Evolutionary conservation across 2,113 vertebrate species (phyloP).

Genomic region (Triplophysa dalaica): DNA sequence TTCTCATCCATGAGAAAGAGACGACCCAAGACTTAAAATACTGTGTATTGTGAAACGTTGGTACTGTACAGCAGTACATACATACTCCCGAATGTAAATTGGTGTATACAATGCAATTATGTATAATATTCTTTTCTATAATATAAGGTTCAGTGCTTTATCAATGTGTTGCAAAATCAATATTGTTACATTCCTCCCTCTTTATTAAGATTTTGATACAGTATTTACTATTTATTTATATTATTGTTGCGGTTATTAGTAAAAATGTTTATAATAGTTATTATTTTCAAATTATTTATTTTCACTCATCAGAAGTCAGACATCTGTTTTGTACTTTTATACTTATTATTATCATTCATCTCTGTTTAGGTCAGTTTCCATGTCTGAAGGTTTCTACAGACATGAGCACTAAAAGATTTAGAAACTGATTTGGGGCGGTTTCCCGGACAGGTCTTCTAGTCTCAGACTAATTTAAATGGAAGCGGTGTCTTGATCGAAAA

Average conservation of each 20-base stretch:
- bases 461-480: too few species aligned
- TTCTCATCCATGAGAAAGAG: conserved; percentile 48
- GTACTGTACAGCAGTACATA: conserved; percentile 75
- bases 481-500: too few species aligned
- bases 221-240: conserved; percentile 78
- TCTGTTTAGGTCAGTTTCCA: conserved; percentile 57
- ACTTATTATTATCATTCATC: conserved; percentile 63
- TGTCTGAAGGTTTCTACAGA: neutral
- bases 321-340: conserved; percentile 79
- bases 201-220: conserved; percentile 73
- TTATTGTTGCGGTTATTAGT: neutral
- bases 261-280: conserved; percentile 40
- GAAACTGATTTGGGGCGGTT: neutral
- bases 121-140: conserved; percentile 70
- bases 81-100: conserved; percentile 76
- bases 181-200: conserved; percentile 22
- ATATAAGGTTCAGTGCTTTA: conserved; percentile 67
- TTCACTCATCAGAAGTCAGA: conserved; percentile 70
- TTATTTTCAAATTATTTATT: conserved; percentile 77
- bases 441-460: too few species aligned
- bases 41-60: conserved; percentile 79
- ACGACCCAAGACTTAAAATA: conserved; percentile 79
- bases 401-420: conserved; percentile 13
- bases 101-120: conserved; percentile 71
- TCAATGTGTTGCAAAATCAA: conserved; percentile 62